Conservation (phyloP, 2,797 vertebrate species). For the Ptychobarbus kaznakovi region DNA sequence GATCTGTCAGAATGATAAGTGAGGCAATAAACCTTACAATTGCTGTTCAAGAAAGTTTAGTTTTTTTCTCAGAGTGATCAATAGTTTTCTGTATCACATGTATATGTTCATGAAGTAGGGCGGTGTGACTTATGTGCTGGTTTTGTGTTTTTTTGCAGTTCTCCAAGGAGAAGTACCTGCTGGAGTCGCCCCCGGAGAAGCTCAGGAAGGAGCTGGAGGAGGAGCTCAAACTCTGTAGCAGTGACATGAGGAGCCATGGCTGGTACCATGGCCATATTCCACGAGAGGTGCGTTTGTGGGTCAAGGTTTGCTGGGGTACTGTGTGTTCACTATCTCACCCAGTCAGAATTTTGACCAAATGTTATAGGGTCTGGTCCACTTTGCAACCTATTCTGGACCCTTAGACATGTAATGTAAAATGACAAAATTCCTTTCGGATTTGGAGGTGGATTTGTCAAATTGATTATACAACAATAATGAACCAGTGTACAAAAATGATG, state of each 20-base stretch:
- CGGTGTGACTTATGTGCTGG: slow-evolving; percentile 41
- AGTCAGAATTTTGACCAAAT: background rate
- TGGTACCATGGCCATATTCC: slow-evolving; percentile 99
- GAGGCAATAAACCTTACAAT: slow-evolving; percentile 38
- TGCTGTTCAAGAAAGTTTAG: background rate
- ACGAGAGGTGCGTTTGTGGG: slow-evolving; percentile 82
- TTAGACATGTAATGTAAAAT: background rate
- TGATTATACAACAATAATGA: background rate
- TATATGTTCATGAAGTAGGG: background rate
- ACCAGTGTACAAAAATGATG: background rate
- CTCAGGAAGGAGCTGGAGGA: slow-evolving; percentile 96
- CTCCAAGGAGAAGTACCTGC: slow-evolving; percentile 98
- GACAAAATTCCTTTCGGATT: background rate
- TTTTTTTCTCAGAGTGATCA: background rate
- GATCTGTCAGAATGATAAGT: slow-evolving; percentile 37
- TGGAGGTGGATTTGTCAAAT: background rate
- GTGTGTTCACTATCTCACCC: background rate
- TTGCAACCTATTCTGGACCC: background rate
- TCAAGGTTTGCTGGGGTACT: background rate
- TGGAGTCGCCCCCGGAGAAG: slow-evolving; percentile 95
- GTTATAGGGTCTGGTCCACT: background rate
- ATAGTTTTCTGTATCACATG: background rate
- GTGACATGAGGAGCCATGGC: slow-evolving; percentile 94
- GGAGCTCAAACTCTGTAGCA: slow-evolving; percentile 92
- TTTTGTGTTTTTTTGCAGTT: slow-evolving; percentile 79